A percentile compares a stretch with the other conserved stretches of the same genome.
Conservation (phyloP, 2,888 invertebrate genomes). For the Noctua pronuba region DNA sequence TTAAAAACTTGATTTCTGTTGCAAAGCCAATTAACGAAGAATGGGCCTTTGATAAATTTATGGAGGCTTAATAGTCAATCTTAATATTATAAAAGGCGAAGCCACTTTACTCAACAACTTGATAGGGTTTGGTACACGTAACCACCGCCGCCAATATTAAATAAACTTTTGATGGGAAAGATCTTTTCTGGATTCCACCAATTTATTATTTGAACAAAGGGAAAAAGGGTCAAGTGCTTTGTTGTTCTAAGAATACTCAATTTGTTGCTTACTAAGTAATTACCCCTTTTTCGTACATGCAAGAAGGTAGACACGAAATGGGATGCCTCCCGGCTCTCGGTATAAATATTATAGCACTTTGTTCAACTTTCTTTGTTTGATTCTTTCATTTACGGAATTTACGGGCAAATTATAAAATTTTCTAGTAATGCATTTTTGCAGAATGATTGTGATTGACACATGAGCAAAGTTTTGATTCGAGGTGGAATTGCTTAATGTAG, state of each 20-base stretch:
- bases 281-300: slow-evolving; percentile 37
- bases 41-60: slow-evolving; percentile 63
- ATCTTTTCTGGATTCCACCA: slow-evolving; percentile 29
- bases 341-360: slow-evolving; percentile 49
- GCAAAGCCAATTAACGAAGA: slow-evolving; percentile 73
- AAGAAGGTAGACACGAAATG: slow-evolving; percentile 17
- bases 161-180: slow-evolving; percentile 31
- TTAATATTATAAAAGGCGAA: slow-evolving; percentile 73
- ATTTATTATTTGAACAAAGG: slow-evolving; percentile 36
- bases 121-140: slow-evolving; percentile 37
- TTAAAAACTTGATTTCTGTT: slow-evolving; percentile 73
- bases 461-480: background rate
- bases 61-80: slow-evolving; percentile 70
- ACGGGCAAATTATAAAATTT: slow-evolving; percentile 22
- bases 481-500: background rate
- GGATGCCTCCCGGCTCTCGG: slow-evolving; percentile 18
- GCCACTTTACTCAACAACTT: slow-evolving; percentile 60
- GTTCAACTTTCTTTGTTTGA: slow-evolving; percentile 44
- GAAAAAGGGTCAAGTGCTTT: slow-evolving; percentile 33
- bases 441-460: background rate
- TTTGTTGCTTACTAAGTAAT: slow-evolving; percentile 50
- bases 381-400: slow-evolving; percentile 38
- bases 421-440: background rate
- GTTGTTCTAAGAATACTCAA: slow-evolving; percentile 46
- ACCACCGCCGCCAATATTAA: slow-evolving; percentile 25